Evolutionary conservation across 2,113 vertebrate species (phyloP), one percentile per base, ranked within the genome.

Genomic region (Pseudois nayaur): DNA sequence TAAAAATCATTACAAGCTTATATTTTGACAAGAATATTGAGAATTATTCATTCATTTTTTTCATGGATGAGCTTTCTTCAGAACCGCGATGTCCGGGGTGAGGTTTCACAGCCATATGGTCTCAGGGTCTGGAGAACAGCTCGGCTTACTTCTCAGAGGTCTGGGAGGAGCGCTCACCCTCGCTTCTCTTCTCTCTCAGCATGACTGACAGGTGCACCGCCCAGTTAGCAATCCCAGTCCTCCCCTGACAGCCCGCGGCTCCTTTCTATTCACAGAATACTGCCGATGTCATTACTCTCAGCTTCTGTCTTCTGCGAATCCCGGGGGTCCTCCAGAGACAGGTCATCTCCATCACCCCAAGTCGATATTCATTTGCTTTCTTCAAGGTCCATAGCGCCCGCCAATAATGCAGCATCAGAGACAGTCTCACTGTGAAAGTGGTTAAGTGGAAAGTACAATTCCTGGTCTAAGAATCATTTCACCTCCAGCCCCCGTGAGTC

Each of bases 291-390:
- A 96, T 98, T 98, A 97, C 60, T 97, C 97, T 97, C 76, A 45
- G 93, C 91, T 98, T 98, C 96, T 97, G 55, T 92, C 98, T 98
- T 98, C 96, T 96, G 84, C 50, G 94, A 94, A 97, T 78, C 90
- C 96, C 91, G 92, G n/a, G 40, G 62, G 92, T 96, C 71, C 97
- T 98, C 97, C 60, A 0, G 78, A 98, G 98, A 87, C 1, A 0
- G n/a, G 94, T 93, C 97, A 93, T 98, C 89, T 98, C 95, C 91
- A 90, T 96, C 95, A 57, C 87, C 74, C 60, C 52, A 76, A 95
- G 95, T 97, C 8, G 0, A 98, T 98, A 98, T 11, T 98, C 78
- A 98, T 98, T 98, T 97, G 64, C 92, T 98, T 97, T 96, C 96
- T 98, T 98, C 96, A 95, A 96, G 94, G 95, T 98, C 97, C 76